Percentiles rank a stretch among this genome's conserved stretches.
Conservation (phyloP, 2,888 invertebrate genomes). For the Phaedon cochleariae region DNA sequence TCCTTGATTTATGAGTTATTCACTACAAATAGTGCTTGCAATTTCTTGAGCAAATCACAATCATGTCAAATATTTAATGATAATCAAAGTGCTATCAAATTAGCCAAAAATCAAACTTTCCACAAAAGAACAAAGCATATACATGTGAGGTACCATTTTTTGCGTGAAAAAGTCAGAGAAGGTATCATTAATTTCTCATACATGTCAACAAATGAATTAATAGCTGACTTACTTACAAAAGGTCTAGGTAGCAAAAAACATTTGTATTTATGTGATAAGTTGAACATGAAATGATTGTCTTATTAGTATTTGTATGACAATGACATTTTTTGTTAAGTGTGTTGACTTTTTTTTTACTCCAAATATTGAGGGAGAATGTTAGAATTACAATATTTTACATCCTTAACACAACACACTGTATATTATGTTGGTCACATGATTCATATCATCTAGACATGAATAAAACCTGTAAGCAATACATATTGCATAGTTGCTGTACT, state of each 20-base stretch:
- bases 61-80: conserved; percentile 16
- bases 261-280: background rate
- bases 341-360: too few species aligned
- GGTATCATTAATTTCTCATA: conserved; percentile 1
- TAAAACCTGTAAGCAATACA: too few species aligned
- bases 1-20: conserved; percentile 14
- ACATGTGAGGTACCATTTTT: conserved; percentile 24
- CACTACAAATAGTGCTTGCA: background rate
- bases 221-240: conserved; percentile 15
- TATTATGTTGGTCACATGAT: too few species aligned
- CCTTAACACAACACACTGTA: too few species aligned
- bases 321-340: too few species aligned
- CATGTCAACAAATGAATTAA: conserved; percentile 12
- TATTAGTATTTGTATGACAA: too few species aligned
- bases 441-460: too few species aligned
- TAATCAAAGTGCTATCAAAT: conserved; percentile 24
- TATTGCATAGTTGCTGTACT: too few species aligned
- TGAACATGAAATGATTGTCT: background rate
- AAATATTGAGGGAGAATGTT: too few species aligned
- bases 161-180: conserved; percentile 1
- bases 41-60: background rate
- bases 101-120: conserved; percentile 20
- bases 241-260: background rate
- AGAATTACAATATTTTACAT: too few species aligned
- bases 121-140: conserved; percentile 29